These are phyloP conservation scores for Antrozous pallidus DNA, from an alignment of 2,797 vertebrate genomes.

Conservation along the genomic window DNA sequence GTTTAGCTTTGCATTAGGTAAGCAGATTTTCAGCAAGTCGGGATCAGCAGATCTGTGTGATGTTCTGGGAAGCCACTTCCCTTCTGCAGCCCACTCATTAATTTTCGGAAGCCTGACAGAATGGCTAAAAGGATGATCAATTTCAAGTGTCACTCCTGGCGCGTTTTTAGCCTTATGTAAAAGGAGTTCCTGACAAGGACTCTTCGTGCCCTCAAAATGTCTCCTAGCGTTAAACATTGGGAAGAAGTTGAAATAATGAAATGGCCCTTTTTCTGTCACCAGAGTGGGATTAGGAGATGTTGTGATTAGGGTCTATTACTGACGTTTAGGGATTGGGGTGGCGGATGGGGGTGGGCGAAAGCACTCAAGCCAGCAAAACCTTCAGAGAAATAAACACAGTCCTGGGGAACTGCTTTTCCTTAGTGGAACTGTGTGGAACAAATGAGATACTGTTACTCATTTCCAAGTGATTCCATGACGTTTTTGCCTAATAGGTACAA, in stretches of 20 bases:
- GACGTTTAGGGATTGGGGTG: background rate
- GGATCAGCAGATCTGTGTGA: slow-evolving; percentile 59
- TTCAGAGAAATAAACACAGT: background rate
- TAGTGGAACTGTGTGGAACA: background rate
- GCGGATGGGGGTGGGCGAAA: background rate
- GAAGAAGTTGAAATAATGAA: slow-evolving; percentile 66
- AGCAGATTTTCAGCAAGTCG: slow-evolving; percentile 64
- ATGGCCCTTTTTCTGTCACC: slow-evolving; percentile 2
- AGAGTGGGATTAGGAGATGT: slow-evolving; percentile 33
- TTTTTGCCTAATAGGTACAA: background rate
- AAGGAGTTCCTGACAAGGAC: slow-evolving; percentile 66
- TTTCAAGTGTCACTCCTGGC: slow-evolving; percentile 35
- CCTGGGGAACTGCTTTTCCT: slow-evolving; percentile 27
- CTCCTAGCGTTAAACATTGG: slow-evolving; percentile 67
- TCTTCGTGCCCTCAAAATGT: slow-evolving; percentile 69
- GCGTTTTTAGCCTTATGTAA: slow-evolving; percentile 63
- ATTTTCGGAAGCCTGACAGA: slow-evolving; percentile 68
- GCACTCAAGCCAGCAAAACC: background rate
- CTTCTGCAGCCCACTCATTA: slow-evolving; percentile 65
- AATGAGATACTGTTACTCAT: background rate
- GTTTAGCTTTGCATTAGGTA: slow-evolving; percentile 65
- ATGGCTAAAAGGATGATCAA: slow-evolving; percentile 67
- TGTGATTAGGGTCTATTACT: slow-evolving; percentile 30
- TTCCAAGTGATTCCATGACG: background rate
- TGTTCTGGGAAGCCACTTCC: slow-evolving; percentile 69